phyloP scores from a whole-genome alignment of 2,888 invertebrate genomes.

The Drosophila koepferae region DNA sequence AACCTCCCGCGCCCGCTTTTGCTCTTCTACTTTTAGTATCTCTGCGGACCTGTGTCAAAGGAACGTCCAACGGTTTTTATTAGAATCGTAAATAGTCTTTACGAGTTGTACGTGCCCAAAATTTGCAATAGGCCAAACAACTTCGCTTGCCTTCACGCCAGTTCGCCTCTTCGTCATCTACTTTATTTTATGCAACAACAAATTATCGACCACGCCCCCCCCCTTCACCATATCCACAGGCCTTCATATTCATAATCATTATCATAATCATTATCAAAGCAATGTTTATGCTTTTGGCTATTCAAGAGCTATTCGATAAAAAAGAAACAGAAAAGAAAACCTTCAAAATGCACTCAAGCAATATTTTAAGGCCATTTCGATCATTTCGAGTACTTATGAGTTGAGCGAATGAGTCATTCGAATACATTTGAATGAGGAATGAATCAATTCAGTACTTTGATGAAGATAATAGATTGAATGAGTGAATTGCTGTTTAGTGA shows the following conservation, averaged over 20 bases:
- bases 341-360: constrained; percentile 27
- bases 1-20: neutral
- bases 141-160: constrained; percentile 11
- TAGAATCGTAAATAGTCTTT: constrained; percentile 80
- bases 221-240: neutral
- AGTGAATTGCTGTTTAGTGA: neutral
- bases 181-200: constrained; percentile 55
- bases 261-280: constrained; percentile 71
- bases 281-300: constrained; percentile 57
- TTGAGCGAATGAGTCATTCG: constrained; percentile 5
- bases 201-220: constrained; percentile 65
- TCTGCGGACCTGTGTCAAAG: constrained; percentile 42
- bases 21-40: constrained; percentile 17
- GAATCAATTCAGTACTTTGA: neutral
- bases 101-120: constrained; percentile 78
- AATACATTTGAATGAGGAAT: neutral
- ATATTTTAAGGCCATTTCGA: constrained; percentile 9
- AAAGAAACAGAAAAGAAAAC: neutral
- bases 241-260: constrained; percentile 69
- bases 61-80: constrained; percentile 72
- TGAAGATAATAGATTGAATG: too few relatives aligned
- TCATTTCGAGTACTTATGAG: constrained; percentile 1
- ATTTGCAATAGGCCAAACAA: constrained; percentile 78
- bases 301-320: constrained; percentile 5
- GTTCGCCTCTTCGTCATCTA: constrained; percentile 3